Evolutionary conservation across 2,797 vertebrate genomes (phyloP), one percentile per base, ranked within the genome.

Genomic region (Knipowitschia caucasica): DNA sequence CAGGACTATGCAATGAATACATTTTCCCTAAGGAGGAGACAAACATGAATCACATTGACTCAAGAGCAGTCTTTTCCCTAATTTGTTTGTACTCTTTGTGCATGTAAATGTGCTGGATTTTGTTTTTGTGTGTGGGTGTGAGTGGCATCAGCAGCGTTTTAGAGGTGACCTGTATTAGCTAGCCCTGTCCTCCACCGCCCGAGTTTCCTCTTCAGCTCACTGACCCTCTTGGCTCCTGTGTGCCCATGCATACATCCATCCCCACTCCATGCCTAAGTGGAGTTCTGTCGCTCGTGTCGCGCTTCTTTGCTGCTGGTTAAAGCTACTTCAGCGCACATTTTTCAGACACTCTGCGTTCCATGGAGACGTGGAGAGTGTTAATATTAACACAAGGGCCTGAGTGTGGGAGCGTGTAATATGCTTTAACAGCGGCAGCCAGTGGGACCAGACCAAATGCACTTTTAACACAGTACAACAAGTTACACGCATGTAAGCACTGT

Each of bases 121-220:
- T 25, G 54, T 46, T 23, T 15, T 49, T 49, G 29, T n/a, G 29
- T 5, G 60, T 57, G 40, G 23, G 40, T 25, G 40, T 43, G 40
- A 43, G 25, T 24, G 40, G 21, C 5, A 7, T 38, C 9, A 17
- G 64, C 53, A 49, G 56, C 62, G 64, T 67, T 76, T 69, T 40
- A 64, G 63, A 78, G 75, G 74, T 77, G 80, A 79, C 77, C 82
- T 75, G 69, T 73, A 78, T 83, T 71, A 25, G 21, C 18, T 15
- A 18, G 36, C 36, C 18, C 36, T 11, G 36, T 39, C 36, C 36
- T 21, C 36, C 12, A 10, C 12, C 21, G 14, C 40, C 25, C 12
- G 40, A 43, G 40, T 70, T 71, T 67, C 76, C 73, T 62, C 82
- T 84, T 77, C 78, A 82, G 60, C 67, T 72, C 59, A 83, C 77